Base-by-base conservation (phyloP, 2,797 vertebrate genomes). In the Intellagama lesueurii region DNA sequence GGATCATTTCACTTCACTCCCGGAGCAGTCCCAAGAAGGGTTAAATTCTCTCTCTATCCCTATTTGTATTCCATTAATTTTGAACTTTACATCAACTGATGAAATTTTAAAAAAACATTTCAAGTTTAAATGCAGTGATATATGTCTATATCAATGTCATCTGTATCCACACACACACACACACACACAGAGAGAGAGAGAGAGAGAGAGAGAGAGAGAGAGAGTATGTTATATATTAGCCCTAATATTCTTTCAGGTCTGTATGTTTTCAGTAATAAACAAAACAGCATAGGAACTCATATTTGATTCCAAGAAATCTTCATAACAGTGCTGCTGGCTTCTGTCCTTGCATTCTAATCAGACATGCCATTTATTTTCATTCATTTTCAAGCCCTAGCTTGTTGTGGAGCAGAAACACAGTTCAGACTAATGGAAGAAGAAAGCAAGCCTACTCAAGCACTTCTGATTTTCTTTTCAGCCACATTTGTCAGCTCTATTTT, bases 401-500 rank as follows among this genome's bases (percentile, higher is more conserved):
- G 14, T 32, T 75, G 24, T 79, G 26, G 22, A 89, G 6, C 47
- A 83, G 12, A 24, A 68, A n/a, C 7, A 44, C 30, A 4, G 11
- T 72, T 83, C 44, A 22, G 22, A 3, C 2, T 64, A 87, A 26
- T 40, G 4, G 17, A 80, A 72, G 64, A 87, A 47, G 30, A 56
- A 60, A 64, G n/a, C 24, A 49, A 22, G 0, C 22, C 80, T 22
- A 35, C 17, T 72, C 56, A 64, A n/a, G n/a, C 28, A 87, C 28
- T 85, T 73, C 28, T 49, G 76, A 66, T 80, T 90, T 75, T 49
- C 2, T 72, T 90, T 68, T 32, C 40, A 79, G 81, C 5, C 44
- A 30, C 44, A 22, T 75, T 83, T 88, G 80, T 79, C 73, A 76
- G 49, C 78, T n/a, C 82, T n/a, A 73, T 30, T 87, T 80, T 73